Evolutionary conservation across 2,888 invertebrate species (phyloP).

Genomic region (Phengaris arion): DNA sequence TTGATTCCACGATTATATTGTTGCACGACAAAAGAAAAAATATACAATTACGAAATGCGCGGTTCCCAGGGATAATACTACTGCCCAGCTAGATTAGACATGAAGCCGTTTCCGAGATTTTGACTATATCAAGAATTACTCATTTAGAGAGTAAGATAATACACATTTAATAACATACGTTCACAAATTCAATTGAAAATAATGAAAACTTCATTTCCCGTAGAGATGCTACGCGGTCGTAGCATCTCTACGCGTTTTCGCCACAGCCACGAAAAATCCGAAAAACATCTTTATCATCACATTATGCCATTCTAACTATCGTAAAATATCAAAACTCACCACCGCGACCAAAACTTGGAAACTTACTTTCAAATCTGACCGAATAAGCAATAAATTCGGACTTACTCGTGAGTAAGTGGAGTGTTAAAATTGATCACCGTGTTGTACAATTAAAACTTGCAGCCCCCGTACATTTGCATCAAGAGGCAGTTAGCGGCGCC

Average conservation of each 20-base stretch:
- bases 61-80: too few species aligned
- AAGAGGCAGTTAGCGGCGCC: conserved; percentile 62
- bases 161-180: too few species aligned
- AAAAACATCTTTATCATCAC: too few species aligned
- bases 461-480: conserved; percentile 61
- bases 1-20: too few species aligned
- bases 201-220: background rate
- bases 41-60: too few species aligned
- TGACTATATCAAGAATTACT: too few species aligned
- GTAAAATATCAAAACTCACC: background rate
- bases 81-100: too few species aligned
- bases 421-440: conserved; percentile 38
- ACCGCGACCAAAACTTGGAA: conserved; percentile 29
- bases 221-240: background rate
- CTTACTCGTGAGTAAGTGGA: conserved; percentile 42
- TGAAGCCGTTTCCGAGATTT: too few species aligned
- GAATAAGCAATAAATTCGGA: conserved; percentile 29
- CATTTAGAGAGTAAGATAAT: too few species aligned
- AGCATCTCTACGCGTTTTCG: background rate
- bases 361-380: conserved; percentile 46
- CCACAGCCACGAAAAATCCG: too few species aligned
- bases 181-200: too few species aligned
- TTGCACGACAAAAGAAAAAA: too few species aligned
- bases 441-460: conserved; percentile 54
- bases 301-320: background rate